phyloP scores from a whole-genome alignment of 2,888 invertebrate genomes.

The Rhagium mordax region DNA sequence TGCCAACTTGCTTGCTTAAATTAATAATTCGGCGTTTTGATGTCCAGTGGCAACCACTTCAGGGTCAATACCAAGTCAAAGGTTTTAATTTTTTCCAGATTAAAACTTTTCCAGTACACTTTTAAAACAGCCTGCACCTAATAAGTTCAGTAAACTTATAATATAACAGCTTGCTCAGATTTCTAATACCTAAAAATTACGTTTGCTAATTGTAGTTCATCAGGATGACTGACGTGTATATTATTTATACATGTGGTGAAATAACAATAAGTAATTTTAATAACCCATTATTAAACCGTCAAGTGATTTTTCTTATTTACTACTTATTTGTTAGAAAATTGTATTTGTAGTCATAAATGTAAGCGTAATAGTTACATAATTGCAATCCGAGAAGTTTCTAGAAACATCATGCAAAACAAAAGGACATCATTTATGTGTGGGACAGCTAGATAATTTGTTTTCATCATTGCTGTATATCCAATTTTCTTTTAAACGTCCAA shows the following conservation, averaged over 20 bases:
- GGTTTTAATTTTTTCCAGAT: too few relatives aligned
- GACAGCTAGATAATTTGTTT: constrained; percentile 33
- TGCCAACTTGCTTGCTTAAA: too few relatives aligned
- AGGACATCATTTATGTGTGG: constrained; percentile 25
- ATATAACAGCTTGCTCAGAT: background rate
- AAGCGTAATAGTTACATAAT: constrained; percentile 28
- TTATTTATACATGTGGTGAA: constrained; percentile 27
- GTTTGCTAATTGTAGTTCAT: background rate
- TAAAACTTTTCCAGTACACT: too few relatives aligned
- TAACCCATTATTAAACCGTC: constrained; percentile 25
- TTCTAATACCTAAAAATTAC: background rate
- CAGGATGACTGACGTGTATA: background rate
- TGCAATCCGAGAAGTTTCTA: constrained; percentile 26
- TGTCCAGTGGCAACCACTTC: too few relatives aligned
- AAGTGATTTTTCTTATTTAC: constrained; percentile 29
- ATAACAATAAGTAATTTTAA: constrained; percentile 19
- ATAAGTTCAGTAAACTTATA: background rate
- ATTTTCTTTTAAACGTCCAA: constrained; percentile 36
- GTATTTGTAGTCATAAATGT: constrained; percentile 24
- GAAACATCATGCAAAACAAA: constrained; percentile 21
- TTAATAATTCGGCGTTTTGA: too few relatives aligned
- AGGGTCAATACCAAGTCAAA: too few relatives aligned
- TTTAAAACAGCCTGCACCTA: too few relatives aligned
- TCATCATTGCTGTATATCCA: constrained; percentile 21
- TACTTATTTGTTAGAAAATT: constrained; percentile 26